Base-by-base conservation (phyloP, 2,797 vertebrate genomes). In the Ara ararauna region DNA sequence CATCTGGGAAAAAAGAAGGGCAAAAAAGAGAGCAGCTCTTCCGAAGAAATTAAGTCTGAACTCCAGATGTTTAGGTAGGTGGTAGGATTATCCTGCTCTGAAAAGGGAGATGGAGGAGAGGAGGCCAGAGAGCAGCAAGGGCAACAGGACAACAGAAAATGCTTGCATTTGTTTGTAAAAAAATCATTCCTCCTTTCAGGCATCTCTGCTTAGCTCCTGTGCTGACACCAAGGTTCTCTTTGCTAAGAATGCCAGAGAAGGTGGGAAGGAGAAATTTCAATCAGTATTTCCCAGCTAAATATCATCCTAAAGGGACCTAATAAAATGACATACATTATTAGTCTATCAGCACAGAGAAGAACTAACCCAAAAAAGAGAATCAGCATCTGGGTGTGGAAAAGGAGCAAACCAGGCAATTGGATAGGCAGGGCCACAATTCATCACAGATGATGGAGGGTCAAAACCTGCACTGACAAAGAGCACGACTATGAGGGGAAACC, bases 401-500 rank as follows among this genome's bases (percentile, higher is more conserved):
- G 42, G 4, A 91, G 30, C 13, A 60, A 86, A 78, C 21, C 30
- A 42, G 38, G 9, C 9, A 36, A 21, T 6, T 45, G 15, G 21
- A 48, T 22, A 60, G 42, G 45, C 22, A 53, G 12, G 17, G 24
- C 27, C 24, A 79, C 24, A 60, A 3, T 14, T 36, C 23, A 6
- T 54, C 60, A 34, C 36, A 66, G 79, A 5, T 27, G 30, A 10
- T 40, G 61, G n/a, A 56, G 29, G 23, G 9, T 53, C 22, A 45
- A 86, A 72, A 65, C 19, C 40, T 56, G 45, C 36, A 5, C 24
- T 29, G 51, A 10, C 36, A 42, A 10, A 54, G 51, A 72, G 34
- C 72, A 22, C 0, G 0, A 54, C 42, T 22, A 6, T 0, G 10
- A 61, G 22, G 45, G 13, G 10, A 65, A 64, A 8, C 7, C 30